phyloP scores from a whole-genome alignment of 1,140 invertebrate species.

The Luehdorfia chinensis region DNA sequence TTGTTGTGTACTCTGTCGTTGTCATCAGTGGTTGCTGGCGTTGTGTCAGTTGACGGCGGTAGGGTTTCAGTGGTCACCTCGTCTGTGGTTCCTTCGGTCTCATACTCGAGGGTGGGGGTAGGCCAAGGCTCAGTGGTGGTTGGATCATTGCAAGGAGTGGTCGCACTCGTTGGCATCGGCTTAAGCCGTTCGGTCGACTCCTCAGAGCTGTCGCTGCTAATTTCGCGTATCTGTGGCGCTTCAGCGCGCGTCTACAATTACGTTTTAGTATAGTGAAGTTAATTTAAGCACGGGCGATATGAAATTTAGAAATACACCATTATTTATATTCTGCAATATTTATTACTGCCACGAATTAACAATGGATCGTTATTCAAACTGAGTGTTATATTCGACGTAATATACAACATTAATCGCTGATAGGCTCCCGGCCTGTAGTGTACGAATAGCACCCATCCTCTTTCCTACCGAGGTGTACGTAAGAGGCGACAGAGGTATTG shows the following conservation, averaged over 20 bases:
- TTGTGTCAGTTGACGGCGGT: not conserved
- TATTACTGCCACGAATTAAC: not conserved
- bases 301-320: not conserved
- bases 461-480: too few relatives aligned
- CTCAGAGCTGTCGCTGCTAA: not conserved
- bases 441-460: too few relatives aligned
- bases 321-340: too few relatives aligned
- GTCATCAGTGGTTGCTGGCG: not conserved
- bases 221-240: not conserved
- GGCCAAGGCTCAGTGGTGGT: not conserved
- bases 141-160: too few relatives aligned
- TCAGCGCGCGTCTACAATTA: slow-evolving; percentile 7
- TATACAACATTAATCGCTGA: too few relatives aligned
- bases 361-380: not conserved
- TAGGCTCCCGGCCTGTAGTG: too few relatives aligned
- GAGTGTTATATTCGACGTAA: too few relatives aligned
- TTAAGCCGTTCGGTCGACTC: not conserved
- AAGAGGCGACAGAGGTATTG: too few relatives aligned
- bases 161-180: not conserved
- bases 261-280: slow-evolving; percentile 7
- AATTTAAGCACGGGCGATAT: not conserved
- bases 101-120: not conserved
- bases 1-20: not conserved
- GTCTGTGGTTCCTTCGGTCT: not conserved
- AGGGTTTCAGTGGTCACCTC: not conserved